Percentiles rank a stretch among this genome's conserved stretches.
Evolutionary conservation across 2,113 vertebrate genomes (phyloP).

Genomic region (Podarcis raffonei): DNA sequence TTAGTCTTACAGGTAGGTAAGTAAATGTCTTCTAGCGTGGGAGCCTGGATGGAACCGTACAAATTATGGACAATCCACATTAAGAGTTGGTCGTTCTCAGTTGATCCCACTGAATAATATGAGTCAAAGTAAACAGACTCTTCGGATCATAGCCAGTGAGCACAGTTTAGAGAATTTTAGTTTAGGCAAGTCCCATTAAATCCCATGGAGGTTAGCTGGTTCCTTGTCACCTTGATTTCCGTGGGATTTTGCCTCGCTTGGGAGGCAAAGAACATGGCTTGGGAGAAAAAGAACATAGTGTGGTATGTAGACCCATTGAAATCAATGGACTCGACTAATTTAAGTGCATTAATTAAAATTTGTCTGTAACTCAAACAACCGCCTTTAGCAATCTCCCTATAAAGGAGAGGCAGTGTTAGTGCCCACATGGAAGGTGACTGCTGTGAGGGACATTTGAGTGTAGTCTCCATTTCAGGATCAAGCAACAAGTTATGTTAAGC

Average conservation of each 20-base stretch:
- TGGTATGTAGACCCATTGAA: too few species aligned
- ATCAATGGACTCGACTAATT: too few species aligned
- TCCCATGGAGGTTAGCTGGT: background rate
- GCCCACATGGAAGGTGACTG: background rate
- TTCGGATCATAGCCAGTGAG: background rate
- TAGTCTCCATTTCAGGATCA: background rate
- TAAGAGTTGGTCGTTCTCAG: background rate
- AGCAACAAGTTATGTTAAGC: background rate
- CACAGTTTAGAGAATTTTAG: background rate
- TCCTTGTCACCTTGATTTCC: background rate
- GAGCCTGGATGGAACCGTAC: background rate
- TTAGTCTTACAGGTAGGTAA: background rate
- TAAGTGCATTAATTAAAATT: too few species aligned
- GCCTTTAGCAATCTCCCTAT: background rate
- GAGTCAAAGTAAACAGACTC: background rate
- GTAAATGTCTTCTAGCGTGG: background rate
- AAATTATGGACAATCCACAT: background rate
- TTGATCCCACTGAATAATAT: background rate
- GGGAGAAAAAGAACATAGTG: background rate
- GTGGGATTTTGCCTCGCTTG: too few species aligned
- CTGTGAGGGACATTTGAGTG: background rate
- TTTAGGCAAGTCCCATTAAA: background rate
- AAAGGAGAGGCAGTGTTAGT: background rate
- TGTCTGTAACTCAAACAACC: too few species aligned
- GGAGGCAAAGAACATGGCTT: background rate